Conservation (phyloP, 2,113 vertebrate species). For the Phocoena phocoena region DNA sequence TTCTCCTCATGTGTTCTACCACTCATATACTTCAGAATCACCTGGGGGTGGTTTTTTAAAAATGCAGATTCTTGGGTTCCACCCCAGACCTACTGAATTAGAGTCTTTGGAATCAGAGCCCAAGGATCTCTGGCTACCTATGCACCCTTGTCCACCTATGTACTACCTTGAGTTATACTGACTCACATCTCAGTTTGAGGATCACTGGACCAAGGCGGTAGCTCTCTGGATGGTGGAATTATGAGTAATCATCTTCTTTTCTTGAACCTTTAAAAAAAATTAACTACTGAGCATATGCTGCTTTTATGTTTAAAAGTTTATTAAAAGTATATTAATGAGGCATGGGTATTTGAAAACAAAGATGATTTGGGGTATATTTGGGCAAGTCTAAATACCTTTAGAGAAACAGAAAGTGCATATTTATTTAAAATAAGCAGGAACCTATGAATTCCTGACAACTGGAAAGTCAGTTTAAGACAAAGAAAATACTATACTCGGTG, state of each 20-base stretch:
- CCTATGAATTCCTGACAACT: neutral
- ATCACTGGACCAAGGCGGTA: neutral
- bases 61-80: neutral
- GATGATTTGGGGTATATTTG: neutral
- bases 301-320: constrained; percentile 38
- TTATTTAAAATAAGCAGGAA: constrained; percentile 25
- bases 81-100: neutral
- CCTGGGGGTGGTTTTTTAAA: neutral
- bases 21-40: neutral
- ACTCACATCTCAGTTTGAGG: neutral
- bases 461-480: neutral
- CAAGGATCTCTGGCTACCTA: neutral
- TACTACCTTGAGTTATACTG: neutral
- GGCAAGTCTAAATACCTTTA: constrained; percentile 39
- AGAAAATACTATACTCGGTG: neutral
- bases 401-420: neutral
- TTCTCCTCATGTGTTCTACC: neutral
- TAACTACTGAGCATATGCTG: neutral
- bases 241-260: neutral
- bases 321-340: constrained; percentile 4
- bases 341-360: neutral
- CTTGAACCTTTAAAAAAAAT: neutral
- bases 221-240: neutral
- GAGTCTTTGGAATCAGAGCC: neutral
- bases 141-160: neutral